Base-by-base conservation (phyloP, 2,113 vertebrate species). In the Oryzias curvinotus region DNA sequence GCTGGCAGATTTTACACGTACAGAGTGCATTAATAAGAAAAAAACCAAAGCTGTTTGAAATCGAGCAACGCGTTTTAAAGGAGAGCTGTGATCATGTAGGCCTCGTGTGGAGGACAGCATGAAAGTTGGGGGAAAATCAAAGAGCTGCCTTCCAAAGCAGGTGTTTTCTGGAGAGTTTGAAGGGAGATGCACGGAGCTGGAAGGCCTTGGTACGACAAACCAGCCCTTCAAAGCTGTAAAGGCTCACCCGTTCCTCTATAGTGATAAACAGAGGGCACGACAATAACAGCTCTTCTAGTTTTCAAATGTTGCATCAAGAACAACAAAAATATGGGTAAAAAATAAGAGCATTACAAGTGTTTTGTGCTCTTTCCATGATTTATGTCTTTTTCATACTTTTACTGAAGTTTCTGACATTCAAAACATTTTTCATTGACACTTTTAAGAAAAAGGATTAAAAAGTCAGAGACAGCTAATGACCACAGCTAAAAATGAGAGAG, bases 61-160 rank as follows among this genome's bases (percentile, higher is more conserved):
- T 18, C 52, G 14, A 75, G 75, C 78, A 66, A 80, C 82, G 83
- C 74, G 64, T 50, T 59, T 75, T 85, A 86, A 80, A 87, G 80
- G 65, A 7, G 26, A 67, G 75, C 81, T 89, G 73, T 86, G 87
- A 90, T 90, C 85, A 83, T 84, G 83, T 69, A 54, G 73, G 59
- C 86, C 82, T 62, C 42, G 61, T 78, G 81, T 85, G 61, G 63
- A 74, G 75, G 63, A 84, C 57, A 30, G 52, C 71, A 84, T 77
- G 65, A 82, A 83, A 88, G 72, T 55, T 30, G 21, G 19, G 73
- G 57, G 60, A 1, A 14, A 77, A 87, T 87, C 86, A 88, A 88
- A 91, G 82, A 65, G 63, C 62, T 77, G 70, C 73, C 53, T 84
- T 73, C 73, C 63, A 86, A 75, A 75, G 78, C 65, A 59, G 73